Conservation (phyloP, 2,113 vertebrate species). For the Laticauda laticaudata region DNA sequence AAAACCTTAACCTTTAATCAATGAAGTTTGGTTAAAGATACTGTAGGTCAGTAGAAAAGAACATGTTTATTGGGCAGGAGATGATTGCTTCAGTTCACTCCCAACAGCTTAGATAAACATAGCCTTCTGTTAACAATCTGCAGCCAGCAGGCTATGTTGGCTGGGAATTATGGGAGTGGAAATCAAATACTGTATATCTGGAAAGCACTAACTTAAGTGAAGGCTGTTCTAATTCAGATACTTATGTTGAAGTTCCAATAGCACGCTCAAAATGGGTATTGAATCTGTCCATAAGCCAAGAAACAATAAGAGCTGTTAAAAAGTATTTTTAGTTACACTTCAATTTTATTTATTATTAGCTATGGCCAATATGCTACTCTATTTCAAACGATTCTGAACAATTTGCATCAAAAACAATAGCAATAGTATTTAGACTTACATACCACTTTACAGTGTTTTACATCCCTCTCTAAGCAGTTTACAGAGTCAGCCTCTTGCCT, state of each 20-base stretch:
- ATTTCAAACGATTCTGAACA: not conserved
- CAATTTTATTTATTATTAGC: not conserved
- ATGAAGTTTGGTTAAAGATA: not conserved
- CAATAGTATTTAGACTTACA: too few species aligned
- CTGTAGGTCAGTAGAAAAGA: not conserved
- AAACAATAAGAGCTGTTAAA: not conserved
- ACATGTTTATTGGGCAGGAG: not conserved
- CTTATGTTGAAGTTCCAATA: not conserved
- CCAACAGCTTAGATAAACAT: not conserved
- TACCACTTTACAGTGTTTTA: too few species aligned
- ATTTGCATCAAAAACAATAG: not conserved
- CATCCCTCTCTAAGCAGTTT: too few species aligned
- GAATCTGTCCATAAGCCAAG: not conserved
- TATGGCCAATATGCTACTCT: not conserved
- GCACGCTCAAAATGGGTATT: not conserved
- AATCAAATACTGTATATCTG: not conserved
- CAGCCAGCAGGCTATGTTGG: not conserved
- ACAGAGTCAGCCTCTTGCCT: too few species aligned
- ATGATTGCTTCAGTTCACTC: not conserved
- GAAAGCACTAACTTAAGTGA: not conserved
- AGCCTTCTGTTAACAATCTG: not conserved
- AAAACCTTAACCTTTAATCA: not conserved
- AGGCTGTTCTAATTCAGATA: not conserved
- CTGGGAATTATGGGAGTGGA: not conserved
- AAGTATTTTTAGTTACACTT: not conserved